Base-by-base conservation (phyloP, 2,888 invertebrate species). In the Nasonovia ribisnigri region DNA sequence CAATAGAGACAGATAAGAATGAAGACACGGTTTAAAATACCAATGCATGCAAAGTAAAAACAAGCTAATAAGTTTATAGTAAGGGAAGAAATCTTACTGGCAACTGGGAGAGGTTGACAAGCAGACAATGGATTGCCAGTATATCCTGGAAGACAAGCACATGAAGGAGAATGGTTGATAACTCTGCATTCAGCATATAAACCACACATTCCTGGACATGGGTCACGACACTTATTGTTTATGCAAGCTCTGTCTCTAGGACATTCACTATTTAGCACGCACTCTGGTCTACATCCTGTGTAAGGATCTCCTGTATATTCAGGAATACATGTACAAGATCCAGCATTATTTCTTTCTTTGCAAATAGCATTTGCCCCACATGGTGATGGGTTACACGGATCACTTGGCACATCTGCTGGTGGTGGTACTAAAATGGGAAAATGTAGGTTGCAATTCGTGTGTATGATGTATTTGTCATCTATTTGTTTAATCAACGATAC, bases 291-390 rank as follows among this genome's bases (percentile, higher is more conserved):
- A 95, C 98, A 98, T 87, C 97, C 97, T 94, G 96, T 96, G 95
- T 97, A 97, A 57, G 98, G 98, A 96, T 98, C 97, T 91, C 98
- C 98, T 95, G 97, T 97, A 96, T 97, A 98, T 95, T 97, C 97
- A 94, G 97, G 96, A 95, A 97, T 96, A 96, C 98, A 98, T 95
- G 97, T 96, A 96, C 98, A 98, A 95, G 98, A 97, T 95, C 97
- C 98, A 95, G 97, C 97, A 95, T 97, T 97, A 84, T 97, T 97
- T 95, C 96, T 96, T 96, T 97, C 97, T 95, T 97, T 97, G 96
- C 98, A 98, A 94, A 97, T 96, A 91, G 98, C 97, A 96, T 98
- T 98, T 94, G 97, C 96, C 95, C 98, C 98, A 96, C 98, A 98
- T 92, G 98, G 98, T 95, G 97, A 97, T 95, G 97, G 97, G 96